These are phyloP conservation scores for Cosmopolites sordidus DNA, from an alignment of 2,888 invertebrate genomes.

Conservation along the genomic window DNA sequence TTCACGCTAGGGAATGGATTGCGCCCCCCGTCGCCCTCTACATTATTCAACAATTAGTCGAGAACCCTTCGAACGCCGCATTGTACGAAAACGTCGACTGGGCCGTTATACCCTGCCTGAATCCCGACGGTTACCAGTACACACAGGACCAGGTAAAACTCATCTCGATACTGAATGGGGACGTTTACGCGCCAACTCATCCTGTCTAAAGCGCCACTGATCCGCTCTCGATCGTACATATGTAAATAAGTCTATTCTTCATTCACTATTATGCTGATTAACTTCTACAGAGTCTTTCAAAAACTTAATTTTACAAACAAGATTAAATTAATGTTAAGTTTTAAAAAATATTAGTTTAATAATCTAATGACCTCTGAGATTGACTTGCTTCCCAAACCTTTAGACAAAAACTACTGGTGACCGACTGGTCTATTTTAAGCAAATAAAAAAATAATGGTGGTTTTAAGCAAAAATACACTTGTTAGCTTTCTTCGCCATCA, in stretches of 20 bases:
- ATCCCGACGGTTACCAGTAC: conserved; percentile 66
- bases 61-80: conserved; percentile 54
- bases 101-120: conserved; percentile 61
- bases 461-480: too few species aligned
- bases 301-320: not conserved
- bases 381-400: too few species aligned
- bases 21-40: conserved; percentile 62
- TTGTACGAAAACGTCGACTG: conserved; percentile 61
- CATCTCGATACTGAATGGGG: not conserved
- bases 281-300: not conserved
- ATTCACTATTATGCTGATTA: too few species aligned
- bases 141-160: conserved; percentile 15
- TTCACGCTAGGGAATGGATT: conserved; percentile 70
- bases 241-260: too few species aligned
- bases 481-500: too few species aligned
- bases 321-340: not conserved
- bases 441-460: too few species aligned
- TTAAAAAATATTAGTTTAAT: not conserved
- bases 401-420: too few species aligned
- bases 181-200: not conserved
- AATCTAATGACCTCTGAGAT: too few species aligned
- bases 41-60: conserved; percentile 60
- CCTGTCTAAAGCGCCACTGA: too few species aligned
- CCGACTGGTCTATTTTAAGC: too few species aligned
- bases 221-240: too few species aligned